These are phyloP conservation scores for Ashinkailepas kermadecensis DNA, from an alignment of 2,888 invertebrate genomes.

Conservation along the genomic window DNA sequence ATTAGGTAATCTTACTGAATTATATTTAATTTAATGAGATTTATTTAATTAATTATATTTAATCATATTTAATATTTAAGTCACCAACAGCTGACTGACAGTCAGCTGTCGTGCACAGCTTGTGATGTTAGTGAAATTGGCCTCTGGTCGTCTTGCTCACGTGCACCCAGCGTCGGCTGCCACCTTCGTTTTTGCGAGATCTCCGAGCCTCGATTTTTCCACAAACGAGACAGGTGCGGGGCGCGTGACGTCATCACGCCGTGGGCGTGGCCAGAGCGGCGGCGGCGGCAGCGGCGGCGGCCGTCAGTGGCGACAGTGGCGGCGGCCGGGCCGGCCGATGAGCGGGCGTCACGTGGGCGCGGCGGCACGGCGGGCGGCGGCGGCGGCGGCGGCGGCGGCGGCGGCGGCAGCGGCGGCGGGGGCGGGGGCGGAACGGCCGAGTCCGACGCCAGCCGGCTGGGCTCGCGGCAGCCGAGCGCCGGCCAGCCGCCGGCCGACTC, in stretches of 20 bases:
- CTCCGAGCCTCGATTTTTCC: neutral
- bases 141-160: too few species aligned
- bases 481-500: conserved; percentile 52
- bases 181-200: too few species aligned
- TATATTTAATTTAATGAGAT: too few species aligned
- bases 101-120: too few species aligned
- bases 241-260: neutral
- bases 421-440: conserved; percentile 13
- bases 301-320: neutral
- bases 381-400: neutral
- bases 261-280: conserved; percentile 20
- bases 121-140: too few species aligned
- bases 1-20: too few species aligned
- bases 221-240: neutral
- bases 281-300: conserved; percentile 5
- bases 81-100: too few species aligned
- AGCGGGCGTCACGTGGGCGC: neutral
- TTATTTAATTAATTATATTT: too few species aligned
- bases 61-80: too few species aligned
- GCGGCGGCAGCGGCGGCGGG: neutral
- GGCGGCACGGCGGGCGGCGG: neutral
- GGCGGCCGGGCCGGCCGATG: neutral
- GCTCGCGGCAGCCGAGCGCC: conserved; percentile 45
- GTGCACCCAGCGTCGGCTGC: too few species aligned
- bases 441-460: conserved; percentile 38